Conservation (phyloP, 2,113 vertebrate genomes). For the Eptesicus fuscus region DNA sequence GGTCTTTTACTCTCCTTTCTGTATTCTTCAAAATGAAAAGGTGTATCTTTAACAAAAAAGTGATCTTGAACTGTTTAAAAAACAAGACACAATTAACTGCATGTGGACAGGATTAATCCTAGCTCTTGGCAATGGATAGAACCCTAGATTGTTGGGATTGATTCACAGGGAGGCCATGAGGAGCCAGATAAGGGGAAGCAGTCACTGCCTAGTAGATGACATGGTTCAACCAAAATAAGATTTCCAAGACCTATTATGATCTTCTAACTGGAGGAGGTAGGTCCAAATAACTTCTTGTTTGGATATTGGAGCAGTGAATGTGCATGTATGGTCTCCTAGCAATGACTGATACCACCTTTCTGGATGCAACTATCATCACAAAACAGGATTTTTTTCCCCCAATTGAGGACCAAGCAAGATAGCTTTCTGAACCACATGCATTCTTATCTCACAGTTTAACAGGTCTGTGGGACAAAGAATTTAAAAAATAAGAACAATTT, state of each 20-base stretch:
- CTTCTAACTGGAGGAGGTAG: neutral
- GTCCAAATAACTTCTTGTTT: neutral
- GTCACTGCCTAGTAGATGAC: neutral
- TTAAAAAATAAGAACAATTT: neutral
- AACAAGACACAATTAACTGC: neutral
- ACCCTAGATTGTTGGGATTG: neutral
- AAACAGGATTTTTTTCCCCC: neutral
- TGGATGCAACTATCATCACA: neutral
- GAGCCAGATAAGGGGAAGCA: neutral
- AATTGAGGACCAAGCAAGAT: neutral
- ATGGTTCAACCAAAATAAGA: neutral
- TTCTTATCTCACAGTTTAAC: neutral
- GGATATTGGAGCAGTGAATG: neutral
- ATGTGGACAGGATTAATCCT: neutral
- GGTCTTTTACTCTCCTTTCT: neutral
- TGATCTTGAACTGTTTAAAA: neutral
- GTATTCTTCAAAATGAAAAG: neutral
- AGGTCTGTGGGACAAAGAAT: neutral
- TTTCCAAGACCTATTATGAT: neutral
- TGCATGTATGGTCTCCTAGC: neutral
- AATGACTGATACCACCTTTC: neutral
- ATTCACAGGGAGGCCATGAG: neutral
- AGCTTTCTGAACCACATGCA: neutral
- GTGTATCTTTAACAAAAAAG: neutral
- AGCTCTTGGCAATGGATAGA: neutral